Percentiles rank a stretch among this genome's conserved stretches.
Conservation (phyloP, 2,888 invertebrate species). For the Hetaerina titia region DNA sequence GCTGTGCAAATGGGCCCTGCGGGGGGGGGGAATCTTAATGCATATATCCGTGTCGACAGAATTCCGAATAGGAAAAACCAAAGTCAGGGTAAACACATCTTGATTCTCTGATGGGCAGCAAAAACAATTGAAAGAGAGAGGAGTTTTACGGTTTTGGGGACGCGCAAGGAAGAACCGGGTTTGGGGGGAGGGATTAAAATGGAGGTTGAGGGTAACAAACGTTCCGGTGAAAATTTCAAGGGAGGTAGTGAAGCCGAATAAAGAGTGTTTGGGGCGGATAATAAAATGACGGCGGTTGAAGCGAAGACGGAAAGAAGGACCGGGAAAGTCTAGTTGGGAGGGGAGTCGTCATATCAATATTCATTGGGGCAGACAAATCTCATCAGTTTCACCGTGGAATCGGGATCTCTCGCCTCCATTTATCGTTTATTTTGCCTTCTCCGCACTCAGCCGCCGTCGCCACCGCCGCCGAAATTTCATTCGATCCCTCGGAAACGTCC, state of each 20-base stretch:
- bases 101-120: neutral
- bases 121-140: neutral
- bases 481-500: neutral
- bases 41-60: neutral
- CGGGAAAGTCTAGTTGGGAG: neutral
- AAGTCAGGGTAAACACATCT: neutral
- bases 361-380: conserved; percentile 38
- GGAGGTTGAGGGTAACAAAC: neutral
- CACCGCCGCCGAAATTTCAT: neutral
- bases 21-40: neutral
- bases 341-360: neutral
- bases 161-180: no score
- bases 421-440: conserved; percentile 4
- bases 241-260: neutral
- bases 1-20: neutral
- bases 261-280: neutral
- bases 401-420: conserved; percentile 1
- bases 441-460: neutral
- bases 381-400: conserved; percentile 12
- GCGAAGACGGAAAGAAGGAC: neutral
- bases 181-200: neutral
- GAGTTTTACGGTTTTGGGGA: neutral
- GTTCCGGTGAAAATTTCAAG: neutral
- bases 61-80: neutral
- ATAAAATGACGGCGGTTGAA: no score